Evolutionary conservation across 2,888 invertebrate species (phyloP), one percentile per base, ranked within the genome.

Genomic region (Eumacrocentrus americanus): DNA sequence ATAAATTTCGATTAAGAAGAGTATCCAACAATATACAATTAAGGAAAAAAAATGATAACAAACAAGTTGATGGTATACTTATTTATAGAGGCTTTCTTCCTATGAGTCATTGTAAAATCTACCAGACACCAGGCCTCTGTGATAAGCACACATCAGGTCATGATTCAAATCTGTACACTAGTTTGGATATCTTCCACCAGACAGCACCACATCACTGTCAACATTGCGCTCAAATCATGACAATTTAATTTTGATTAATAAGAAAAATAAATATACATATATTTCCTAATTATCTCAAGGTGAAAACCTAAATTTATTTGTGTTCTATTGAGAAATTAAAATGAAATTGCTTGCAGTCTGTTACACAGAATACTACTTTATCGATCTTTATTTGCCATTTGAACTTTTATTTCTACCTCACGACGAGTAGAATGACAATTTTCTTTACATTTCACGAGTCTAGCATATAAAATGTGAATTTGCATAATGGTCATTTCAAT

Each of bases 401-500:
- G 22, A 22, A 40, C 6, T 7, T 2, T 7, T 12, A 12, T 35
- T 14, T n/a, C 9, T 29, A 44, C 44, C 22, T 20, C 22, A 42
- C 20, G 11, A 9, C 18, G 22, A 22, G 20, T 7, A 1, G 22
- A 20, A 20, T 18, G 1, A 11, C 38, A 40, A 40, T 40, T 44
- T 22, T 22, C 20, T 16, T 42, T 20, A 1, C 11, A 7, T 7
- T 18, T 1, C 18, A 42, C 14, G 12, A 2, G 18, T 9, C 11
- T 11, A 20, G 2, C 12, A 11, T 14, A 46, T 23, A 22, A 25
- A 46, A 6, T 46, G 23, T 22, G 6, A 14, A 46, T 46, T 46
- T 46, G 23, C 46, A 46, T 25, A 25, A 46, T 46, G 23, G 14
- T 46, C 12, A 11, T 46, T 46, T 6, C 46, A 46, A 46, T 46